Percentiles rank a stretch among this genome's conserved stretches.
phyloP scores from a whole-genome alignment of 30 jellyfish, hydroid and myxozoan genomes.

The Catostylus mosaicus region DNA sequence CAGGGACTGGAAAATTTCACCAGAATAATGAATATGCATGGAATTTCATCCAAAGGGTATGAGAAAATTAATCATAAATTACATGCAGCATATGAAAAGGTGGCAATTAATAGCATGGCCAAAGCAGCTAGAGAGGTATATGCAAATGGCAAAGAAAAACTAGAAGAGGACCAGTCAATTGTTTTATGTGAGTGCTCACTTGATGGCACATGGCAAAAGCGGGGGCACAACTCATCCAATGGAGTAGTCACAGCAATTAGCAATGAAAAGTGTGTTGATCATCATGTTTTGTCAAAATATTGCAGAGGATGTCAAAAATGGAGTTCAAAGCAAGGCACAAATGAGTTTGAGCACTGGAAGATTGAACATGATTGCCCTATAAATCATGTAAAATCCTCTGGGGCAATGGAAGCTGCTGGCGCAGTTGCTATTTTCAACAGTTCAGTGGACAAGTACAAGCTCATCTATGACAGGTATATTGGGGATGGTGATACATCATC shows the following conservation, averaged over 20 bases:
- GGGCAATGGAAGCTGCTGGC: conserved; percentile 74
- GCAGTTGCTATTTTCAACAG: conserved; percentile 37
- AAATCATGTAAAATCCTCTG: conserved; percentile 54
- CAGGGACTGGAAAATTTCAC: conserved; percentile 15
- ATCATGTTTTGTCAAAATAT: background rate
- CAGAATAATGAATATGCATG: conserved; percentile 28
- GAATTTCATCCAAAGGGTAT: background rate
- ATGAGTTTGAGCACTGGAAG: conserved; percentile 40
- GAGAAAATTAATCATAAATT: background rate
- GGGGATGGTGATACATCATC: conserved; percentile 59
- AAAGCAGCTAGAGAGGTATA: background rate
- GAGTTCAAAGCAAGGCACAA: conserved; percentile 19
- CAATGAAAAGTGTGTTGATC: conserved; percentile 12
- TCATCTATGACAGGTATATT: conserved; percentile 13
- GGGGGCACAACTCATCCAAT: conserved; percentile 14
- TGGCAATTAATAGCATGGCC: conserved; percentile 22
- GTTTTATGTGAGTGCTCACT: background rate
- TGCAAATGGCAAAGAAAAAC: background rate
- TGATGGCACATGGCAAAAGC: conserved; percentile 24
- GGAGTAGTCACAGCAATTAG: conserved; percentile 11
- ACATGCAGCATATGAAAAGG: background rate
- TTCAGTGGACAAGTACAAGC: conserved; percentile 38
- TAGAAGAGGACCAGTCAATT: conserved; percentile 8
- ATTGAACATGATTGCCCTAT: conserved; percentile 32
- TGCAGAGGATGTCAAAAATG: background rate